These are phyloP conservation scores for Chiroxiphia lanceolata DNA, from an alignment of 2,797 vertebrate genomes.

Conservation along the genomic window DNA sequence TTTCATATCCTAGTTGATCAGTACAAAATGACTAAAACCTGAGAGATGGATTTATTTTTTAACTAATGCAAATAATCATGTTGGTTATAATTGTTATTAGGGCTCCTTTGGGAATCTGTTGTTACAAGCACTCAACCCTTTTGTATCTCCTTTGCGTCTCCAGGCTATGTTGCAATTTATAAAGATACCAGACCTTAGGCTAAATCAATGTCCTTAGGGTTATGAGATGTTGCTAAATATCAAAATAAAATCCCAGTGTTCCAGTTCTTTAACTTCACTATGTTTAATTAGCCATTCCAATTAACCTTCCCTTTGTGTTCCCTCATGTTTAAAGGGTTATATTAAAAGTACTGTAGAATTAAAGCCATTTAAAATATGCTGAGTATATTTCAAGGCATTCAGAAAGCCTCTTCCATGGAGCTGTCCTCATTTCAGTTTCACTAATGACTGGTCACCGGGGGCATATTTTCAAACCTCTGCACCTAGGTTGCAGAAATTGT, in stretches of 20 bases:
- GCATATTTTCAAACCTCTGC: slow-evolving; percentile 37
- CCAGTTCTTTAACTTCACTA: slow-evolving; percentile 64
- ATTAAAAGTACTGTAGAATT: slow-evolving; percentile 55
- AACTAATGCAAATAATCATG: slow-evolving; percentile 67
- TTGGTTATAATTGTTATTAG: slow-evolving; percentile 69
- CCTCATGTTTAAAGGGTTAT: slow-evolving; percentile 70
- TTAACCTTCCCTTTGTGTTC: slow-evolving; percentile 69
- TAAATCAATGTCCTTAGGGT: slow-evolving; percentile 68
- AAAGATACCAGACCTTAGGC: slow-evolving; percentile 63
- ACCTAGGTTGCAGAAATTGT: slow-evolving; percentile 44
- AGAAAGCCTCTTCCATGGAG: background rate
- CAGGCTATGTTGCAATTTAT: slow-evolving; percentile 42
- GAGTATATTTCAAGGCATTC: slow-evolving; percentile 47
- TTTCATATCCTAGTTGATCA: slow-evolving; percentile 3
- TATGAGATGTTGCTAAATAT: slow-evolving; percentile 56
- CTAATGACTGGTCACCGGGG: slow-evolving; percentile 12
- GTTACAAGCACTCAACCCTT: slow-evolving; percentile 60
- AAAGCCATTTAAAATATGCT: slow-evolving; percentile 60
- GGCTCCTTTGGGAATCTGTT: slow-evolving; percentile 66
- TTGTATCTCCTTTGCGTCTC: slow-evolving; percentile 48
- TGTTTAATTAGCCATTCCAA: slow-evolving; percentile 75
- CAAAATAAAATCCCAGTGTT: slow-evolving; percentile 64
- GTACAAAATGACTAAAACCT: slow-evolving; percentile 37
- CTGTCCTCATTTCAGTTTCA: slow-evolving; percentile 32
- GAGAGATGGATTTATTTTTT: slow-evolving; percentile 66